A percentile compares a stretch with the other conserved stretches of the same genome.
Evolutionary conservation across 2,888 invertebrate species (phyloP).

Genomic region (Notodonta dromedarius): DNA sequence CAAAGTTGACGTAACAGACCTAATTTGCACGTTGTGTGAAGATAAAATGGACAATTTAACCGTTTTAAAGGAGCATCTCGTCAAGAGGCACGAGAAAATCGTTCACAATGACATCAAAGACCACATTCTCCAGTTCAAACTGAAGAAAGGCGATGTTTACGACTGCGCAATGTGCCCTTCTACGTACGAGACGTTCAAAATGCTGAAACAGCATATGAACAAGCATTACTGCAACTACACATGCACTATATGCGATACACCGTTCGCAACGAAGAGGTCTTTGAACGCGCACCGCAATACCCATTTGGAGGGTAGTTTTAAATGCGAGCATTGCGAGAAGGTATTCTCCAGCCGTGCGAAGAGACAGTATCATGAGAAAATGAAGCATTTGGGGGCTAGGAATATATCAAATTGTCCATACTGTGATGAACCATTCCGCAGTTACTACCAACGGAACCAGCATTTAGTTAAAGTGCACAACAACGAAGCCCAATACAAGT

Average conservation of each 20-base stretch:
- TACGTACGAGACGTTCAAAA: conserved; percentile 73
- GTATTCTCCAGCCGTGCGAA: conserved; percentile 62
- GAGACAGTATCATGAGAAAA: conserved; percentile 70
- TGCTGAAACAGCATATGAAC: conserved; percentile 77
- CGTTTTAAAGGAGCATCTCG: conserved; percentile 58
- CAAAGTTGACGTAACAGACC: conserved; percentile 57
- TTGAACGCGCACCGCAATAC: conserved; percentile 60
- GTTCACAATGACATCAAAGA: conserved; percentile 67
- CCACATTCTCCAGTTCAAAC: conserved; percentile 66
- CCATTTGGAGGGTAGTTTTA: conserved; percentile 67
- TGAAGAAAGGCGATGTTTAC: conserved; percentile 65
- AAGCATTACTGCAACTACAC: conserved; percentile 66
- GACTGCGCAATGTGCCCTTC: conserved; percentile 68
- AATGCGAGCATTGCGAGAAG: conserved; percentile 72
- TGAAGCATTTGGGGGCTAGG: conserved; percentile 67
- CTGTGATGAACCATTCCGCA: conserved; percentile 67
- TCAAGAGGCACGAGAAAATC: conserved; percentile 51
- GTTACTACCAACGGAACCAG: conserved; percentile 72
- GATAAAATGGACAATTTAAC: conserved; percentile 47
- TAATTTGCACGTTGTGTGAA: conserved; percentile 58
- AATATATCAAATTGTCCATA: conserved; percentile 71
- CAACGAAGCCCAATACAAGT: conserved; percentile 70
- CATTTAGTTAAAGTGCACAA: conserved; percentile 74
- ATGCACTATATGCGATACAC: conserved; percentile 60
- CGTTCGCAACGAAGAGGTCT: conserved; percentile 66